phyloP scores from a whole-genome alignment of 2,888 invertebrate genomes.

The Aspidiotus destructor region DNA sequence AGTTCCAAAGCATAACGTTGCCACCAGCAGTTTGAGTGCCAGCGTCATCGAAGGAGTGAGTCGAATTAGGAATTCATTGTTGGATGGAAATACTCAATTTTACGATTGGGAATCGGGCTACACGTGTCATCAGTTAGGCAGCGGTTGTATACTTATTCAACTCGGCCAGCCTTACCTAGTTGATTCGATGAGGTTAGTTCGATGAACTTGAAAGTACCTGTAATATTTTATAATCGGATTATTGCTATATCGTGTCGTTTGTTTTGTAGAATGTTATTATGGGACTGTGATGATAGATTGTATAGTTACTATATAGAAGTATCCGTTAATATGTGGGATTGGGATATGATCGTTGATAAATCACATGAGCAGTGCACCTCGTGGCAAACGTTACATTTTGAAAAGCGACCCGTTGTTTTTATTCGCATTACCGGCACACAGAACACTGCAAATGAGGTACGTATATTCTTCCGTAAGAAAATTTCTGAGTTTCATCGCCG shows the following conservation, averaged over 20 bases:
- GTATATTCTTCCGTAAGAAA: conserved; percentile 17
- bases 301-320: conserved; percentile 96
- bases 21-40: conserved; percentile 80
- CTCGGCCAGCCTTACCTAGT: conserved; percentile 92
- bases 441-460: conserved; percentile 93
- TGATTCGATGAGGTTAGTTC: conserved; percentile 61
- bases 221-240: neutral
- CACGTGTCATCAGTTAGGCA: conserved; percentile 91
- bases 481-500: neutral
- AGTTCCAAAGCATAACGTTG: conserved; percentile 81
- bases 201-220: neutral
- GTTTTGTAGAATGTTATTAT: conserved; percentile 61
- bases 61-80: conserved; percentile 81
- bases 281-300: conserved; percentile 93
- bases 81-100: conserved; percentile 88
- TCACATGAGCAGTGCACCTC: conserved; percentile 78
- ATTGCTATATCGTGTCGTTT: too few species aligned
- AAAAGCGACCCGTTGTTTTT: conserved; percentile 77
- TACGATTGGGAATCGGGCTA: conserved; percentile 99
- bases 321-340: conserved; percentile 81
- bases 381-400: conserved; percentile 87
- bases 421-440: conserved; percentile 91
- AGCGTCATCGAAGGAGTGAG: conserved; percentile 92
- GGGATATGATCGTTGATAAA: conserved; percentile 83
- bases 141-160: conserved; percentile 89